Evolutionary conservation across 2,797 vertebrate species (phyloP).

Genomic region (Sebastes variabilis): DNA sequence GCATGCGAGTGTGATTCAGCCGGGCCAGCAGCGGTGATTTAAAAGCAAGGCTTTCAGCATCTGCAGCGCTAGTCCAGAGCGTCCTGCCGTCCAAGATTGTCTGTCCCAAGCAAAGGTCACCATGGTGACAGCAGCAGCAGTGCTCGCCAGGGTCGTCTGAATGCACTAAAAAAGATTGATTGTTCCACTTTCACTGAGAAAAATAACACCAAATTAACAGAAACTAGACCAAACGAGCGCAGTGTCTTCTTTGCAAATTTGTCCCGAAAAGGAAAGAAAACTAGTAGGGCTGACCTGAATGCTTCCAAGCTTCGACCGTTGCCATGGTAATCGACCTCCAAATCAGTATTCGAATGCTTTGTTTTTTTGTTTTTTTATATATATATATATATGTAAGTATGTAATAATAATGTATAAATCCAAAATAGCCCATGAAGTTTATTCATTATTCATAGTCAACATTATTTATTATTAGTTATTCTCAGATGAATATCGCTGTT

Average conservation of each 20-base stretch:
- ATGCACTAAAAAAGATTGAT: conserved; percentile 9
- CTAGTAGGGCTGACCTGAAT: too few relatives aligned
- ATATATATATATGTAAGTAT: too few relatives aligned
- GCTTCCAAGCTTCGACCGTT: too few relatives aligned
- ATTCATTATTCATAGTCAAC: too few relatives aligned
- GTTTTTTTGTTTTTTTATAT: too few relatives aligned
- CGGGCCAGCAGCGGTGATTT: conserved; percentile 46
- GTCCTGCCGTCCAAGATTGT: conserved; percentile 41
- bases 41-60: conserved; percentile 61
- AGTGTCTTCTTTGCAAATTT: not conserved
- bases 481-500: too few relatives aligned
- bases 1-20: conserved; percentile 7
- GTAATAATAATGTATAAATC: too few relatives aligned
- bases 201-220: conserved; percentile 7
- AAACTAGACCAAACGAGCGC: not conserved
- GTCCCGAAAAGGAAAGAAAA: not conserved
- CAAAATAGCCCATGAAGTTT: too few relatives aligned
- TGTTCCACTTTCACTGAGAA: conserved; percentile 7
- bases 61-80: conserved; percentile 31
- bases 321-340: too few relatives aligned
- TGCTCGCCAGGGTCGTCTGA: conserved; percentile 17
- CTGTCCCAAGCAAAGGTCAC: conserved; percentile 55
- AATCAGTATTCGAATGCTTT: too few relatives aligned
- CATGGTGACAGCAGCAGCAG: conserved; percentile 55
- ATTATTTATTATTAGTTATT: too few relatives aligned